Percentiles rank a stretch among this genome's conserved stretches.
Conservation (phyloP, 2,113 vertebrate species). For the Marmota monax region DNA sequence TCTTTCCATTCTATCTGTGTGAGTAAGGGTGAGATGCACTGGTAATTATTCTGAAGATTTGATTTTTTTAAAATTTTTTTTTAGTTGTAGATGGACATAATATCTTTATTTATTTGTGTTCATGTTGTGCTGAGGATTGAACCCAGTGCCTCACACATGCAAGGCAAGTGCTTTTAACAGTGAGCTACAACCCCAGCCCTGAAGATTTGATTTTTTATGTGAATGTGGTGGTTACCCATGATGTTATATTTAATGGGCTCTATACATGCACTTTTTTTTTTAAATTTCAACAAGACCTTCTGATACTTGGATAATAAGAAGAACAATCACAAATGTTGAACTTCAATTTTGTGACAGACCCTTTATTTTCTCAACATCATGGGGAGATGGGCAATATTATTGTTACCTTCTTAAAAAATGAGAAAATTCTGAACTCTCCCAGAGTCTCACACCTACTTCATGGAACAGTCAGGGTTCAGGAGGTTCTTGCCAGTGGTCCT, state of each 20-base stretch:
- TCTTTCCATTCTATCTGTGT: background rate
- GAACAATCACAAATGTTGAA: background rate
- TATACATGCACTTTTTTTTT: background rate
- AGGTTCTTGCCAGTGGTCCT: background rate
- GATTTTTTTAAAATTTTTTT: background rate
- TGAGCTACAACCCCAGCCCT: too few relatives aligned
- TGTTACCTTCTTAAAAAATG: too few relatives aligned
- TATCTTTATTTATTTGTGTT: too few relatives aligned
- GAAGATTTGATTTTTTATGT: background rate
- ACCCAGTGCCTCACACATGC: too few relatives aligned
- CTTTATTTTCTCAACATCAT: background rate
- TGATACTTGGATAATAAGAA: background rate
- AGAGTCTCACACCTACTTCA: background rate
- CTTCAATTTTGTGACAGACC: too few relatives aligned
- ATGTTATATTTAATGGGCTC: too few relatives aligned
- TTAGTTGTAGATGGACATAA: too few relatives aligned
- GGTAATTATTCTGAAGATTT: background rate
- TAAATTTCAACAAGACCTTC: background rate
- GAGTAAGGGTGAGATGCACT: too few relatives aligned
- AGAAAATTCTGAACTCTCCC: background rate
- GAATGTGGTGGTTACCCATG: rapidly evolving
- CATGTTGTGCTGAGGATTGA: too few relatives aligned
- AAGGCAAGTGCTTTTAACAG: too few relatives aligned
- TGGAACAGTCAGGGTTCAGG: too few relatives aligned
- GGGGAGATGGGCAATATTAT: background rate